phyloP scores from a whole-genome alignment of 2,888 invertebrate genomes.

The Zhuqinia jingwanae region DNA sequence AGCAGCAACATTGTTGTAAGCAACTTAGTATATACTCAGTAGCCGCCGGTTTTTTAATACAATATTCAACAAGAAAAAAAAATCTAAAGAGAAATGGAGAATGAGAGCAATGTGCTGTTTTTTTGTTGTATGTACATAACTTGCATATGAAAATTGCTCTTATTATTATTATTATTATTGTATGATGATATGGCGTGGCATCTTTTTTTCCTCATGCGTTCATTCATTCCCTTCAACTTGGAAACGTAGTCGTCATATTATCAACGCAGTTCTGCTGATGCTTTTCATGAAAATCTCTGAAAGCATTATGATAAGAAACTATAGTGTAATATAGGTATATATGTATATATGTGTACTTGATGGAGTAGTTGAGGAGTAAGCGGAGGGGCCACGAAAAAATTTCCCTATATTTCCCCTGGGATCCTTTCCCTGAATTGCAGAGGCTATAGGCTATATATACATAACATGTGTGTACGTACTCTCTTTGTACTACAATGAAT shows the following conservation, averaged over 20 bases:
- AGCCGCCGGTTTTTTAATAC: conserved; percentile 55
- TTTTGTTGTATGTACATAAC: neutral
- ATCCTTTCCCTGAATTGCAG: conserved; percentile 48
- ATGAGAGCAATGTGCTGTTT: conserved; percentile 42
- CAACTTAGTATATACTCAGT: conserved; percentile 41
- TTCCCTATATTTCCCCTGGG: conserved; percentile 79
- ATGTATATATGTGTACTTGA: no score
- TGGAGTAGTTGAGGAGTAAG: no score
- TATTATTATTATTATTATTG: conserved; percentile 55
- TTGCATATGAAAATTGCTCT: conserved; percentile 51
- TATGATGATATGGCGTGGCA: conserved; percentile 31
- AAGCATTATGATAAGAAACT: conserved; percentile 79
- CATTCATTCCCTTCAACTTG: conserved; percentile 56
- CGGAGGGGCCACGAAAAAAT: conserved; percentile 76
- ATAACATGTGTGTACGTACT: no score
- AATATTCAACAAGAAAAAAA: conserved; percentile 6
- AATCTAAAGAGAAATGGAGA: conserved; percentile 7
- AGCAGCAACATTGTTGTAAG: conserved; percentile 14
- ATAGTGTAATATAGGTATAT: no score
- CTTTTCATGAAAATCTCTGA: conserved; percentile 71
- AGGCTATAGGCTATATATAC: conserved; percentile 3
- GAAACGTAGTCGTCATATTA: neutral
- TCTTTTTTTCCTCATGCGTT: conserved; percentile 7
- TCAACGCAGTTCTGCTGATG: neutral
- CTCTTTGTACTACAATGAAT: neutral